Evolutionary conservation across 2,113 vertebrate genomes (phyloP).

Genomic region (Brienomyrus longianalis): DNA sequence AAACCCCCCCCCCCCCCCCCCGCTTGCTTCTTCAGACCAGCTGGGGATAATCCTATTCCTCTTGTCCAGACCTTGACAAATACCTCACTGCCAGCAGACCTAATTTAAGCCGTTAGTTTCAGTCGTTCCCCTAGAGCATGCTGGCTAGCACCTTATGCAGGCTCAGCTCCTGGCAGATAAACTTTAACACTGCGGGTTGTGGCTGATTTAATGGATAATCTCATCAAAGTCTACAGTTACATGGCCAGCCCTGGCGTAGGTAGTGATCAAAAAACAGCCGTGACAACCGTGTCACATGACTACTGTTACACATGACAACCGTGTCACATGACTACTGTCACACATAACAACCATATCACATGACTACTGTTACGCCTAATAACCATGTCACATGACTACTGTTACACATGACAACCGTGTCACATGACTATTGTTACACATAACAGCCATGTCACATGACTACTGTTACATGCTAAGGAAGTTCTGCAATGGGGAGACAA

Average conservation of each 20-base stretch:
- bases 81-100: conserved; percentile 45
- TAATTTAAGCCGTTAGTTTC: conserved; percentile 55
- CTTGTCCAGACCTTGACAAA: conserved; percentile 48
- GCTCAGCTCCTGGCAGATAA: neutral
- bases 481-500: neutral
- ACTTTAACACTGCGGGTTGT: neutral
- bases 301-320: neutral
- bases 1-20: neutral
- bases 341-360: neutral
- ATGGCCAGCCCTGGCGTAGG: neutral
- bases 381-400: neutral
- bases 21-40: neutral
- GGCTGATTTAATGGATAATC: neutral
- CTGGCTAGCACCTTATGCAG: conserved; percentile 42
- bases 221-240: neutral
- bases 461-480: neutral
- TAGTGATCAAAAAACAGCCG: neutral
- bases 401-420: neutral
- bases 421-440: neutral
- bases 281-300: neutral
- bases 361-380: neutral
- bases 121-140: conserved; percentile 30
- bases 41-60: conserved; percentile 44
- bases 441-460: neutral
- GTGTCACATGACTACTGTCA: neutral